Evolutionary conservation across 2,113 vertebrate genomes (phyloP), one percentile per base, ranked within the genome.

Genomic region (Nesoenas mayeri): DNA sequence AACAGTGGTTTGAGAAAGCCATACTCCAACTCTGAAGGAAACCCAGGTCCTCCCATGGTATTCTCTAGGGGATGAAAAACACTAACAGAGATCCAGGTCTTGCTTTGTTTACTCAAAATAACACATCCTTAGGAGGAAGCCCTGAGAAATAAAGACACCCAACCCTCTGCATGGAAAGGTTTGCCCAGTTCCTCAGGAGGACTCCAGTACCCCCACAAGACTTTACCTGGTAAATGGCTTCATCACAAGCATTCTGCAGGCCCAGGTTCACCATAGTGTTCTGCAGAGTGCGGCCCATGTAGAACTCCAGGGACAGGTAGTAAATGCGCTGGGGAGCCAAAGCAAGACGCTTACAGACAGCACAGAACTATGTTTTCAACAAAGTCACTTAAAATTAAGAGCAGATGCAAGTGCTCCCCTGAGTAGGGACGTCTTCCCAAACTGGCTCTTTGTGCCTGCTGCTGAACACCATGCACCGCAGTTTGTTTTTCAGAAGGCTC

Each of bases 211-310:
- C 11, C 20, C 28, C 18, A 47, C 44, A 34, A 29, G 70, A 60
- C 60, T 44, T 87, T 97, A 99, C 99, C 98, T 99, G 99, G 79
- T 99, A 99, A 89, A 99, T 98, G 67, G 99, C 98, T 96, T 99
- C 99, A 0, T 99, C 99, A 0, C 98, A 99, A 11, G 98, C 97
- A 3, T 98, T 99, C 96, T 99, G 98, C 67, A 99, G 97, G 51
- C 99, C 99, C 93, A 99, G 97, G 96, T 99, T 99, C 83, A 99
- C 98, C 99, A 99, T 99, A 8, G 99, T 99, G 96, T 99, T 99
- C 97, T 99, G 99, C 91, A 99, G 97, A 2, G 99, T 99, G 56
- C 99, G 98, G 34, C 99, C 99, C 99, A 99, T 99, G 97, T 99
- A 99, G 97, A 99, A 99, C 94, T 99, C 99, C 98, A 99, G 93